Conservation (phyloP, 2,113 vertebrate genomes). For the Sceloporus tristichus region DNA sequence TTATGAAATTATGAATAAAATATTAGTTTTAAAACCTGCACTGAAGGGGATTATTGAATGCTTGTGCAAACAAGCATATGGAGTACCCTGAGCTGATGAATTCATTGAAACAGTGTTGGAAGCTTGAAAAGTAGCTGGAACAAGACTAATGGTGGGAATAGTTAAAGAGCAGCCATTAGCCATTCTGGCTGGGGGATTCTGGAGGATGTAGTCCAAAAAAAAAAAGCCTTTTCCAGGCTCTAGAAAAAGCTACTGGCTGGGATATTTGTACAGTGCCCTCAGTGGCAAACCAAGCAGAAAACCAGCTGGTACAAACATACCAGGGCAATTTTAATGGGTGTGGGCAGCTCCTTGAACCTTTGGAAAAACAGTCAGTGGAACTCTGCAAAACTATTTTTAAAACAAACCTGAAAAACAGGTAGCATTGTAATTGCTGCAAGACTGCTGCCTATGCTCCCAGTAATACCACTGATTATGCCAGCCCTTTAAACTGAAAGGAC, state of each 20-base stretch:
- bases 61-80: too few species aligned
- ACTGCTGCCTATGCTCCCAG: neutral
- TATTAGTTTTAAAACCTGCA: too few species aligned
- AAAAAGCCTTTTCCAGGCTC: too few species aligned
- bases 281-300: neutral
- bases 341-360: neutral
- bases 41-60: too few species aligned
- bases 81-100: too few species aligned
- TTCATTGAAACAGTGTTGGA: too few species aligned
- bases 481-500: neutral
- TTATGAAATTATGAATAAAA: too few species aligned
- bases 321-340: neutral
- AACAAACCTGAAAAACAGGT: constrained; percentile 10
- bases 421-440: neutral
- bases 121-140: too few species aligned
- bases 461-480: neutral
- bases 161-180: too few species aligned
- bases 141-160: too few species aligned
- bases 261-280: neutral
- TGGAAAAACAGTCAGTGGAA: neutral
- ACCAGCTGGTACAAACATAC: neutral
- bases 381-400: neutral
- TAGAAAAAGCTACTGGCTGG: neutral
- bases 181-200: too few species aligned
- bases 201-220: too few species aligned